phyloP scores from a whole-genome alignment of 1,140 invertebrate genomes.

The Archegozetes longisetosus region DNA sequence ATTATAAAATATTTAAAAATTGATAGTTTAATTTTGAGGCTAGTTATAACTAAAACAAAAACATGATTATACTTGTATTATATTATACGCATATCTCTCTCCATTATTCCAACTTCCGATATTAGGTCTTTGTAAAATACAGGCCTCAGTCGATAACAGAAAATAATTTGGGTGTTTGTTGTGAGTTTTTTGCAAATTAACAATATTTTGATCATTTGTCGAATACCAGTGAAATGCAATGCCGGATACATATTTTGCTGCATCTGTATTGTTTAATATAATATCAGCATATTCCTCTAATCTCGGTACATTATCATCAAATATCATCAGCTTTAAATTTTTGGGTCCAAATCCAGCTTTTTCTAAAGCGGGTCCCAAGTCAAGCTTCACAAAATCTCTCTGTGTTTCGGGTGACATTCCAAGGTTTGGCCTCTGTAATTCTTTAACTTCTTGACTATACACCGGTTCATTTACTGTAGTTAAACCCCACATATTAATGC shows the following conservation, averaged over 20 bases:
- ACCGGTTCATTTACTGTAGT: slow-evolving; percentile 44
- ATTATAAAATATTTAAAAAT: no score
- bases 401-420: slow-evolving; percentile 47
- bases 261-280: slow-evolving; percentile 31
- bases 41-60: no score
- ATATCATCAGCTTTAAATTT: slow-evolving; percentile 41
- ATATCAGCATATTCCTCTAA: slow-evolving; percentile 43
- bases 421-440: slow-evolving; percentile 48
- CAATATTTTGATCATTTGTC: slow-evolving; percentile 32
- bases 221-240: slow-evolving; percentile 62
- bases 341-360: slow-evolving; percentile 37
- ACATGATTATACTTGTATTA: slow-evolving; percentile 19
- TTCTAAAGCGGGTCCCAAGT: slow-evolving; percentile 49
- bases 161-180: slow-evolving; percentile 47
- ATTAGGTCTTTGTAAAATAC: slow-evolving; percentile 33
- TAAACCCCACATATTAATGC: slow-evolving; percentile 42
- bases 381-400: slow-evolving; percentile 42
- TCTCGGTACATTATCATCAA: slow-evolving; percentile 51
- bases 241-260: no score
- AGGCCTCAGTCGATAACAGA: slow-evolving; percentile 58
- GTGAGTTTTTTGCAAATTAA: slow-evolving; percentile 37
- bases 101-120: slow-evolving; percentile 16
- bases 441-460: slow-evolving; percentile 30
- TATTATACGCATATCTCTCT: slow-evolving; percentile 16
- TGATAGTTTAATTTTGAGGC: no score